Conservation (phyloP, 2,113 vertebrate genomes). For the Drymodes brunneopygia region DNA sequence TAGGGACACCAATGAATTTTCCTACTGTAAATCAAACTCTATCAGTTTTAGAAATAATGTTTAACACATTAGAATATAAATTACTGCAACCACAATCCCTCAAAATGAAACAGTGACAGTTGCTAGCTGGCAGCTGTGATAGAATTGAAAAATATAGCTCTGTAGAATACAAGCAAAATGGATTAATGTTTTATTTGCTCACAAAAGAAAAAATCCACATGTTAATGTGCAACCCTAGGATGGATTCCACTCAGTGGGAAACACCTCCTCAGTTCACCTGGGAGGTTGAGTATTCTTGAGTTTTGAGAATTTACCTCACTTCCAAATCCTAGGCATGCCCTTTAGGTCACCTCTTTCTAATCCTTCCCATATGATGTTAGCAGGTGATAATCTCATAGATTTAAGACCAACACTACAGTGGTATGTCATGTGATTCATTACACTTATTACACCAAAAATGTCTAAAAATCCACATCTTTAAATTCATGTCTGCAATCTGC, state of each 20-base stretch:
- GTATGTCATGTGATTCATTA: background rate
- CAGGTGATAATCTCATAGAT: background rate
- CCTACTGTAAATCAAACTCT: background rate
- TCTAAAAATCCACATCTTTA: background rate
- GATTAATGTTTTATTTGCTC: slow-evolving; percentile 19
- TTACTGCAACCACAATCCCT: background rate
- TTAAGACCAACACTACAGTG: background rate
- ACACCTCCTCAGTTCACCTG: background rate
- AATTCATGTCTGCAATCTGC: background rate
- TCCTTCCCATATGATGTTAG: background rate
- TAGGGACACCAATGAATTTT: background rate
- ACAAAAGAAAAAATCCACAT: background rate
- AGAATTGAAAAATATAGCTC: background rate
- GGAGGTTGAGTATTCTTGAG: background rate
- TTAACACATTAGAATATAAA: background rate
- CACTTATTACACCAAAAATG: background rate
- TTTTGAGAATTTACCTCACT: background rate
- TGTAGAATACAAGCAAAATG: background rate
- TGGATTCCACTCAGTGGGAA: background rate
- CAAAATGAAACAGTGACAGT: background rate
- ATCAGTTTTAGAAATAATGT: background rate
- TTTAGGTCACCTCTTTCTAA: background rate
- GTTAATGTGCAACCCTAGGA: background rate
- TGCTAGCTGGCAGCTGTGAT: background rate
- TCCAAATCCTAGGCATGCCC: background rate